phyloP scores from a whole-genome alignment of 2,797 vertebrate genomes.

The Aulostomus chinensis region DNA sequence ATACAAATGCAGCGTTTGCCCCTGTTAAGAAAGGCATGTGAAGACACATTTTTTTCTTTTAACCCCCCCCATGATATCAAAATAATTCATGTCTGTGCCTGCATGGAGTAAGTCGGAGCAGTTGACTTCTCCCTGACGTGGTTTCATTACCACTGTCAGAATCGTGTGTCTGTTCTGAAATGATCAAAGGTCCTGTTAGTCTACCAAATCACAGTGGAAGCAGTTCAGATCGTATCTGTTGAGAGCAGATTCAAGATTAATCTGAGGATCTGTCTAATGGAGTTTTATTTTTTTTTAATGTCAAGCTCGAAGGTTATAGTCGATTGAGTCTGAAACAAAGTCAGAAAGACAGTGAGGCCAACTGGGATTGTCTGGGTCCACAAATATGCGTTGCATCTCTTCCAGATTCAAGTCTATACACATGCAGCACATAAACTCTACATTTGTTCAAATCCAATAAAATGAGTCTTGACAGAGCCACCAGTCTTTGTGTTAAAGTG shows the following conservation, averaged over 20 bases:
- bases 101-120: constrained; percentile 54
- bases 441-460: too few relatives aligned
- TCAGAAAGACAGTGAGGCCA: constrained; percentile 32
- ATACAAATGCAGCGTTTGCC: constrained; percentile 60
- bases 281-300: too few relatives aligned
- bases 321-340: constrained; percentile 26
- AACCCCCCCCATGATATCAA: constrained; percentile 15
- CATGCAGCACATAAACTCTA: too few relatives aligned
- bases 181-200: constrained; percentile 55
- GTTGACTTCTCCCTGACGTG: constrained; percentile 37
- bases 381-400: too few relatives aligned
- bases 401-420: too few relatives aligned
- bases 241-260: constrained; percentile 42
- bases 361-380: constrained; percentile 45
- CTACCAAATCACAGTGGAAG: constrained; percentile 48
- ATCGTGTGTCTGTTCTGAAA: constrained; percentile 41
- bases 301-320: constrained; percentile 9
- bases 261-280: constrained; percentile 35
- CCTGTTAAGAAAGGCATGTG: constrained; percentile 46
- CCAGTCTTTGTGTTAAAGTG: not conserved
- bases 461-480: constrained; percentile 3
- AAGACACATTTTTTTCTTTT: constrained; percentile 29
- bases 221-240: constrained; percentile 46
- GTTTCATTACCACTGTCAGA: constrained; percentile 53
- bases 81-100: constrained; percentile 63